Evolutionary conservation across 2,888 invertebrate genomes (phyloP).

Genomic region (Dysmachus trigonus): DNA sequence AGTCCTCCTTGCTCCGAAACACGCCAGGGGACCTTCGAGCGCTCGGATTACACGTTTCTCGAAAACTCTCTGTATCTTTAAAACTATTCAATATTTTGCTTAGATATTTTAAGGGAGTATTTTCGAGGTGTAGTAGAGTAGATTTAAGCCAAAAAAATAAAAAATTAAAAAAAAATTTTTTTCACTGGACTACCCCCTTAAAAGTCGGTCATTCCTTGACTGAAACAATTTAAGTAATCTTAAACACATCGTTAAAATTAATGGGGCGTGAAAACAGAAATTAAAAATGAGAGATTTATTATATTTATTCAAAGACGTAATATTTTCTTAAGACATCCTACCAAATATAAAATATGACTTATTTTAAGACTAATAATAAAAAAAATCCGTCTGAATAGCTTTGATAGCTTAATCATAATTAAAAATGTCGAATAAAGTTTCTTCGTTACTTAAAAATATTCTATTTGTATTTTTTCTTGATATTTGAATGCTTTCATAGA

Average conservation of each 20-base stretch:
- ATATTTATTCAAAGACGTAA: not conserved
- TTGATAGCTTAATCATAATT: not conserved
- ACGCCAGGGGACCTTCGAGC: too few species aligned
- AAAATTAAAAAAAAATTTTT: too few species aligned
- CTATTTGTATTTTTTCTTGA: not conserved
- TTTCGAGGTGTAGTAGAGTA: too few species aligned
- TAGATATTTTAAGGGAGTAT: too few species aligned
- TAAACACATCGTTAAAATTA: not conserved
- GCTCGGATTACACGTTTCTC: too few species aligned
- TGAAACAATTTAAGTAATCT: not conserved
- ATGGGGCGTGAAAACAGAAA: not conserved
- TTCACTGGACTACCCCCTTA: too few species aligned
- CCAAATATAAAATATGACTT: not conserved
- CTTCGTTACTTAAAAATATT: not conserved
- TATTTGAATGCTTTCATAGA: not conserved
- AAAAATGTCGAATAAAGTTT: not conserved
- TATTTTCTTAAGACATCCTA: not conserved
- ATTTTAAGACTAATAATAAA: not conserved
- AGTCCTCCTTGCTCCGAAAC: too few species aligned
- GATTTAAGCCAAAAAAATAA: too few species aligned
- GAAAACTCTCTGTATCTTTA: too few species aligned
- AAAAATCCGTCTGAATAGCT: not conserved
- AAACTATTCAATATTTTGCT: too few species aligned
- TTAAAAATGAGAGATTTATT: not conserved
- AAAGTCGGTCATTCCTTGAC: not conserved